Conservation (phyloP, 2,113 vertebrate genomes). For the Anoura caudifer region DNA sequence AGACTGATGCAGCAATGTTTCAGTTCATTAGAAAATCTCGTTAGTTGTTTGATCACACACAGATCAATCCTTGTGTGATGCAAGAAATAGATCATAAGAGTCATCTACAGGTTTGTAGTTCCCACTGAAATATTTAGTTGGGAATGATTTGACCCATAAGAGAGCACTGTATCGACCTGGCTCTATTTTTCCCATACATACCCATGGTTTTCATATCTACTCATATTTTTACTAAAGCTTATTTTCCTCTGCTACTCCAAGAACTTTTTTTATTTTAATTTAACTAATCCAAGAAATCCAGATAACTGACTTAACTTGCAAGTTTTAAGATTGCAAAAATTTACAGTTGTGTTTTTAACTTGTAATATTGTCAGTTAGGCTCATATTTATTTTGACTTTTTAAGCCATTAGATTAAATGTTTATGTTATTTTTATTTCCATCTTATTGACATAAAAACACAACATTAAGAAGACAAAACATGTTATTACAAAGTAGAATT, state of each 20-base stretch:
- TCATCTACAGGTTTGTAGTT: neutral
- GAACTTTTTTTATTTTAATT: neutral
- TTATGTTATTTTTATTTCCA: neutral
- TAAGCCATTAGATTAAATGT: neutral
- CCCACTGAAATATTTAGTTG: neutral
- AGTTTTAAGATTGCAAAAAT: constrained; percentile 13
- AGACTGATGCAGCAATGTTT: neutral
- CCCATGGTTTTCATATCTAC: neutral
- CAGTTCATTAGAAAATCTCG: neutral
- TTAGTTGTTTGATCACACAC: neutral
- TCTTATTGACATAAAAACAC: neutral
- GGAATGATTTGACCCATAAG: neutral
- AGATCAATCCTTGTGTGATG: neutral
- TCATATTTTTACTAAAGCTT: neutral
- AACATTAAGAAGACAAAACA: neutral
- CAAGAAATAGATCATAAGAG: neutral
- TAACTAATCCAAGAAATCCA: neutral
- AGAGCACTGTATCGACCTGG: neutral
- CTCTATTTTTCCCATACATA: neutral
- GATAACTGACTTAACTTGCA: neutral
- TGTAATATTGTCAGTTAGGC: neutral
- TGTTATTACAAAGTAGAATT: neutral
- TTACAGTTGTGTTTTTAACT: constrained; percentile 8
- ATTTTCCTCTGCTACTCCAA: neutral
- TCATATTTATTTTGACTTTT: constrained; percentile 27